phyloP scores from a whole-genome alignment of 2,113 vertebrate genomes.

The Synchiropus splendidus region DNA sequence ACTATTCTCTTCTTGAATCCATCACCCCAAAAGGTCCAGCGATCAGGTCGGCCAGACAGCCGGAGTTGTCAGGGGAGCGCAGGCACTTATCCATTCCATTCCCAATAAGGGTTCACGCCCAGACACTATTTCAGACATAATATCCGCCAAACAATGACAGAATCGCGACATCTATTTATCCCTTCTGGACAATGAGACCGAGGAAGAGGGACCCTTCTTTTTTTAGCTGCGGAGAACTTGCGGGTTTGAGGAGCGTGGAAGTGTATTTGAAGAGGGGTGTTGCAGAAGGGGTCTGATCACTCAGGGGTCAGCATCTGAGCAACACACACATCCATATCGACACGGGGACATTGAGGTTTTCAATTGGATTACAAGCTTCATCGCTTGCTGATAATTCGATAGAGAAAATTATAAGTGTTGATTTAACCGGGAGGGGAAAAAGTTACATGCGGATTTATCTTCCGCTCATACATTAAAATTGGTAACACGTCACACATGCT shows the following conservation, averaged over 20 bases:
- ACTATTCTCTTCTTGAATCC: too few relatives aligned
- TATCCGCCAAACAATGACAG: conserved; percentile 68
- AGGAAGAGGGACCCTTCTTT: conserved; percentile 48
- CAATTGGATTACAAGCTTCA: conserved; percentile 35
- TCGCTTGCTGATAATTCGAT: conserved; percentile 29
- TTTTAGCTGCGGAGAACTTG: conserved; percentile 41
- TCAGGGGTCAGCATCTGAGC: conserved; percentile 46
- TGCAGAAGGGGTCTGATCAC: conserved; percentile 37
- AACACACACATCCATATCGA: conserved; percentile 30
- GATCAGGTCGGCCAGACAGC: conserved; percentile 12
- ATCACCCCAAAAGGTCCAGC: not conserved
- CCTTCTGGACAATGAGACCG: conserved; percentile 47
- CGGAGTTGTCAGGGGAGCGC: conserved; percentile 20
- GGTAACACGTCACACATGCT: too few relatives aligned
- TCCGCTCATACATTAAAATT: too few relatives aligned
- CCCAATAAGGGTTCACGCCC: conserved; percentile 68
- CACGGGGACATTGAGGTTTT: conserved; percentile 20
- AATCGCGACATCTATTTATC: conserved; percentile 57
- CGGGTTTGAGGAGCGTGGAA: conserved; percentile 40
- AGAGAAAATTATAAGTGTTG: conserved; percentile 1
- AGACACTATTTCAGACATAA: conserved; percentile 76
- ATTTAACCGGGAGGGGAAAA: conserved; percentile 1
- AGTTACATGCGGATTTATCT: too few relatives aligned
- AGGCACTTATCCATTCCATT: conserved; percentile 56
- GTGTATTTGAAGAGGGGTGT: conserved; percentile 32